Evolutionary conservation across 1,140 invertebrate species (phyloP), one percentile per base, ranked within the genome.

Genomic region (Drosophila seguyi): DNA sequence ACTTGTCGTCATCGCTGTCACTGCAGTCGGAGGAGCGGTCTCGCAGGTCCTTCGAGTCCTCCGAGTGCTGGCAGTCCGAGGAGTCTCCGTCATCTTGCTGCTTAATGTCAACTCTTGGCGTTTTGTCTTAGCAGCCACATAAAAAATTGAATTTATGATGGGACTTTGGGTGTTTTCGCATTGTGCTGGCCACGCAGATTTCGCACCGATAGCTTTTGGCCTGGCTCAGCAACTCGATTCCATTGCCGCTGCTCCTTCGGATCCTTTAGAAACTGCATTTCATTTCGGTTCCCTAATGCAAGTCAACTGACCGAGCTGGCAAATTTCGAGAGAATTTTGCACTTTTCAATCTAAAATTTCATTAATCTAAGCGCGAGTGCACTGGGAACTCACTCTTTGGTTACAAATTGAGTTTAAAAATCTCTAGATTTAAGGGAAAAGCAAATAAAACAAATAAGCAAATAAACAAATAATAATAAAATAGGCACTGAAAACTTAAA

Each of bases 81-180:
- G 25, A 55, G 78, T 59, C 58, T 41, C 61, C 45, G 77, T 80
- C 76, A 68, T 59, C 62, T 63, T 63, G 61, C 69, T 87, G 83
- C 83, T 86, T 87, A 86, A 86, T 87, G 83, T 82, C 83, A 86
- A 87, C 83, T 86, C 79, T 86, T 86, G 83, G 83, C 79, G 73
- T 87, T 86, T 82, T 78, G 79, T 79, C 79, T 86, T 79, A 86
- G 83, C 61, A 67, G 57, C 82, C 48, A 78, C 75, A 86, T 79
- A 75, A 75, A 85, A 86, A 86, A 81, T 84, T 83, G 76, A 88
- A 87, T 88, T 88, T 88, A 88, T 88, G 81, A 84, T 88, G 80
- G 68, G 73, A 79, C 62, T 67, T 66, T 66, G 59, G 52, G 39
- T 61, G 48, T 75, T 42, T 53, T 61, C 72, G 42, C 66, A 77